A percentile compares a stretch with the other conserved stretches of the same genome.
Evolutionary conservation across 2,888 invertebrate genomes (phyloP).

Genomic region (Osmoderma eremita): DNA sequence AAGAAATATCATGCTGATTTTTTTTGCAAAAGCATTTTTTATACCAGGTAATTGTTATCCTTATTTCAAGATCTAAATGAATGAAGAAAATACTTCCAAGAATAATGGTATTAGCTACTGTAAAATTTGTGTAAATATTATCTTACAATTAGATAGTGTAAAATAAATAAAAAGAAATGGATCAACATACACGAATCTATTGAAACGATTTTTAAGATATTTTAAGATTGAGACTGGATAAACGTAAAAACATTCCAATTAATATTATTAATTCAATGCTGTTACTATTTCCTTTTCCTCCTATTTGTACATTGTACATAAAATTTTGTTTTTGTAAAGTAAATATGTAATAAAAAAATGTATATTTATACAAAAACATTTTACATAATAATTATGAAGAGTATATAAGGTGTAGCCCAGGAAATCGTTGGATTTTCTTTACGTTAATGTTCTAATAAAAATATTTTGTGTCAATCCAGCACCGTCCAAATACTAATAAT

Average conservation of each 20-base stretch:
- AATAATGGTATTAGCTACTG: constrained; percentile 50
- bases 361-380: constrained; percentile 10
- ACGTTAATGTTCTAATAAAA: no score
- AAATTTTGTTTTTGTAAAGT: constrained; percentile 24
- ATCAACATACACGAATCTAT: constrained; percentile 32
- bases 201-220: constrained; percentile 1
- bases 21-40: neutral
- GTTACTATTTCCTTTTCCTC: constrained; percentile 8
- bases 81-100: constrained; percentile 17
- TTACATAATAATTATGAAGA: no score
- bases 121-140: constrained; percentile 58
- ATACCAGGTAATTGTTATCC: neutral
- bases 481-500: no score
- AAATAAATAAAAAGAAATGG: constrained; percentile 46
- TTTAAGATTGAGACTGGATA: constrained; percentile 9
- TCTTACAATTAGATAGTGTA: constrained; percentile 51
- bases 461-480: no score
- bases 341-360: neutral
- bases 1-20: constrained; percentile 36
- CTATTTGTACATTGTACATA: constrained; percentile 21
- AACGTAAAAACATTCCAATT: constrained; percentile 22
- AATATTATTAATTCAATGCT: neutral
- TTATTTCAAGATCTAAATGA: constrained; percentile 36
- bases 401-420: no score
- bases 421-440: no score